A percentile compares a stretch with the other conserved stretches of the same genome.
Evolutionary conservation across 2,888 invertebrate species (phyloP).

Genomic region (Orthosia gracilis): DNA sequence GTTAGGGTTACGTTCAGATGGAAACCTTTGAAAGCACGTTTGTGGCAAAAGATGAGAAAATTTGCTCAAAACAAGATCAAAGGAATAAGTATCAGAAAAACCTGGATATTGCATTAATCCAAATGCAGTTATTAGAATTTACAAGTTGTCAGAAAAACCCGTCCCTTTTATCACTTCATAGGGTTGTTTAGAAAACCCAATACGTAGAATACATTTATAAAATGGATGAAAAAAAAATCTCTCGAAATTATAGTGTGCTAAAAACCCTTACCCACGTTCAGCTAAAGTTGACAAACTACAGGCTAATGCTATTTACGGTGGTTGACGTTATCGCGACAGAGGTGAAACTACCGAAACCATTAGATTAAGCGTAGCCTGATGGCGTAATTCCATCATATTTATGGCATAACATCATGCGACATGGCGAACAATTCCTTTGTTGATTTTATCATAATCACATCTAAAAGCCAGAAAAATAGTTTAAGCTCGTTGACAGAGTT

Average conservation of each 20-base stretch:
- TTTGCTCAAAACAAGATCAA: slow-evolving; percentile 19
- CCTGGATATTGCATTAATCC: neutral
- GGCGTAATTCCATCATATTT: slow-evolving; percentile 72
- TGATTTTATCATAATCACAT: slow-evolving; percentile 46
- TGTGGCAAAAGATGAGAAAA: neutral
- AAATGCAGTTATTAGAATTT: neutral
- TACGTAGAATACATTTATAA: neutral
- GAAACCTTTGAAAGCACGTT: neutral
- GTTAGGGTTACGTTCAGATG: slow-evolving; percentile 47
- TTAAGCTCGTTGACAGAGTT: slow-evolving; percentile 39
- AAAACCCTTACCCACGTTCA: slow-evolving; percentile 78
- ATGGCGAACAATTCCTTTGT: slow-evolving; percentile 46
- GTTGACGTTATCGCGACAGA: slow-evolving; percentile 86
- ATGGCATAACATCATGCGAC: slow-evolving; percentile 63
- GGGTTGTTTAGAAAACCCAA: neutral
- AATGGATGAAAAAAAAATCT: neutral
- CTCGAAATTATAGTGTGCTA: slow-evolving; percentile 11
- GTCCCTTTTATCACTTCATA: neutral
- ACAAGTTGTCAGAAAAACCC: neutral
- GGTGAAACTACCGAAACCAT: slow-evolving; percentile 82
- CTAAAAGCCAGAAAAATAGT: slow-evolving; percentile 32
- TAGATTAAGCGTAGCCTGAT: slow-evolving; percentile 76
- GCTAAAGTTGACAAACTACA: slow-evolving; percentile 81
- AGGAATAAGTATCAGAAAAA: neutral
- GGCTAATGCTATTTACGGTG: slow-evolving; percentile 82